Conservation (phyloP, 2,113 vertebrate genomes). For the Tupaia tana region DNA sequence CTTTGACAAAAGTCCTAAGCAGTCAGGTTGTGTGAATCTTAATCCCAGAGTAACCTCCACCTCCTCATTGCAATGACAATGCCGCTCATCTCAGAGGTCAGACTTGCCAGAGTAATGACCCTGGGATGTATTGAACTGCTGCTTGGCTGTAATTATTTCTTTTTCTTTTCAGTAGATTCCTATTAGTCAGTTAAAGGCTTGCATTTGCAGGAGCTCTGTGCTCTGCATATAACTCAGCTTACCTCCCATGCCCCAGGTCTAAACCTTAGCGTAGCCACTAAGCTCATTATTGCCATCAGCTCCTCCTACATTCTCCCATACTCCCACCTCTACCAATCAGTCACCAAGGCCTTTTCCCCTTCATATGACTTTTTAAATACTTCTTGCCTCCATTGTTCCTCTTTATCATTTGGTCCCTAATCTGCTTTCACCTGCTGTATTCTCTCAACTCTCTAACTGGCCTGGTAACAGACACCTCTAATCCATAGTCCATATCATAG, state of each 20-base stretch:
- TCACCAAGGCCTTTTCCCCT: background rate
- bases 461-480: background rate
- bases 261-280: background rate
- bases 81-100: conserved; percentile 79
- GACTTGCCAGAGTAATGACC: conserved; percentile 76
- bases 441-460: background rate
- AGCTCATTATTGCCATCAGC: background rate
- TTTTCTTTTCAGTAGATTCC: conserved; percentile 60
- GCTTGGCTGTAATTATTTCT: conserved; percentile 71
- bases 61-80: conserved; percentile 73
- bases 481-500: background rate
- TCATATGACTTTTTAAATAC: background rate
- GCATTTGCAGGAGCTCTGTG: conserved; percentile 63
- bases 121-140: conserved; percentile 67
- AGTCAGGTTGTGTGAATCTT: conserved; percentile 77
- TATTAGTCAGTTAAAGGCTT: conserved; percentile 40
- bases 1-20: conserved; percentile 72
- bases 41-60: conserved; percentile 71
- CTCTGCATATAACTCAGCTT: conserved; percentile 57
- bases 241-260: background rate
- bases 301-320: background rate
- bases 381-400: background rate
- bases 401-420: background rate
- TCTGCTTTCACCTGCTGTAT: background rate
- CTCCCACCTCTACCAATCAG: background rate